Base-by-base conservation (phyloP, 2,888 invertebrate species). In the Eristalis intricaria region DNA sequence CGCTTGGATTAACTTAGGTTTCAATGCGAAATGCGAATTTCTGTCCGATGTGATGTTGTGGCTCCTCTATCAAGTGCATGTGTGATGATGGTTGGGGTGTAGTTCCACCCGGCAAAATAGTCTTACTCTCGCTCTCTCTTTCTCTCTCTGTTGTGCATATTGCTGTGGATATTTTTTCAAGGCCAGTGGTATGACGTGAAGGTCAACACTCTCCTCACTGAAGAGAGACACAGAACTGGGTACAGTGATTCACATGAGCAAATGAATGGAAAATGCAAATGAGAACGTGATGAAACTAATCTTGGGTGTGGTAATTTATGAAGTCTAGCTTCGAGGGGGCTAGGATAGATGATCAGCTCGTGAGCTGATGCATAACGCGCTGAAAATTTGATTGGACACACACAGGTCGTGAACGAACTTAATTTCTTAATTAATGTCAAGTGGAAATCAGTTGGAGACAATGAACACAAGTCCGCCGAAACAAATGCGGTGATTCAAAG, bases 101-200 rank as follows among this genome's bases (percentile, higher is more conserved):
- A 76, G 50, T 71, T 40, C n/a, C 35, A 68, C 43, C 86, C 84
- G 87, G 75, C 69, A 58, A 32, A 61, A 40, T 83, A 70, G 40
- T 35, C 60, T 69, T 50, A 65, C 75, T 71, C 86, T 84, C 68
- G 43, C 63, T 38, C 63, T 73, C 75, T 84, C 86, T 79, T 58
- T 38, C 63, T 73, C 75, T 84, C 86, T 79, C 75, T 70, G 40
- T 69, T 73, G 19, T 78, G 61, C 73, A 38, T 68, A 23, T 75
- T 78, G 71, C 61, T 87, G 70, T 29, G 43, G 71, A 64, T 56
- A 40, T 71, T 87, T 84, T 77, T 60, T 60, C 87, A 87, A 87
- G 87, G 87, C 87, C 87, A 87, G 84, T 79, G 87, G 87, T 87
- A 75, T 79, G 87, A 75, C 79, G 84, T 75, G 84, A 87, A 87